Conservation (phyloP, 1,140 invertebrate species). For the Zophobas atratus region DNA sequence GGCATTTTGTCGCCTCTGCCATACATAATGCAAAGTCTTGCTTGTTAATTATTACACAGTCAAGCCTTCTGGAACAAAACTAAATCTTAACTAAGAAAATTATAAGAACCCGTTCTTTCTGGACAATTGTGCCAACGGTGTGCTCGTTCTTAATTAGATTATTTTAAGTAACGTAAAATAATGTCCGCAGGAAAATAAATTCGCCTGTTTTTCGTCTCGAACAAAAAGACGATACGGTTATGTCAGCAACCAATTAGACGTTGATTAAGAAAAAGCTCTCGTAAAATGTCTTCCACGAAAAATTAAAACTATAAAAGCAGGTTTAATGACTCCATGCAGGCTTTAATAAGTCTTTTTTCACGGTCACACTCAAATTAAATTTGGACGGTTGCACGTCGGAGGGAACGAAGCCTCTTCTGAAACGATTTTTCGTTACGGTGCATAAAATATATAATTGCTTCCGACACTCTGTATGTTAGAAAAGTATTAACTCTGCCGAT, state of each 20-base stretch:
- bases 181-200: too few relatives aligned
- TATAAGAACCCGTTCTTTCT: constrained; percentile 29
- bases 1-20: constrained; percentile 58
- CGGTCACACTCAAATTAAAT: too few relatives aligned
- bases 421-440: too few relatives aligned
- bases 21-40: constrained; percentile 56
- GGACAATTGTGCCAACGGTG: constrained; percentile 6
- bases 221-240: not conserved
- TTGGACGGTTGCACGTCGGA: too few relatives aligned
- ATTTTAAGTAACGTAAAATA: not conserved
- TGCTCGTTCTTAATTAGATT: not conserved
- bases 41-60: constrained; percentile 59
- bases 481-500: constrained; percentile 41
- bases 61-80: constrained; percentile 54
- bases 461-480: constrained; percentile 26
- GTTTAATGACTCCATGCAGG: not conserved
- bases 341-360: too few relatives aligned
- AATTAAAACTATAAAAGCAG: constrained; percentile 1
- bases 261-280: constrained; percentile 1
- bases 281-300: constrained; percentile 11
- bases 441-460: not conserved
- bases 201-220: not conserved
- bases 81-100: constrained; percentile 59
- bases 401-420: too few relatives aligned
- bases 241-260: not conserved